Percentiles rank a stretch among this genome's conserved stretches.
These are phyloP conservation scores for Penelope pileata DNA, from an alignment of 2,113 vertebrate genomes.

Conservation along the genomic window DNA sequence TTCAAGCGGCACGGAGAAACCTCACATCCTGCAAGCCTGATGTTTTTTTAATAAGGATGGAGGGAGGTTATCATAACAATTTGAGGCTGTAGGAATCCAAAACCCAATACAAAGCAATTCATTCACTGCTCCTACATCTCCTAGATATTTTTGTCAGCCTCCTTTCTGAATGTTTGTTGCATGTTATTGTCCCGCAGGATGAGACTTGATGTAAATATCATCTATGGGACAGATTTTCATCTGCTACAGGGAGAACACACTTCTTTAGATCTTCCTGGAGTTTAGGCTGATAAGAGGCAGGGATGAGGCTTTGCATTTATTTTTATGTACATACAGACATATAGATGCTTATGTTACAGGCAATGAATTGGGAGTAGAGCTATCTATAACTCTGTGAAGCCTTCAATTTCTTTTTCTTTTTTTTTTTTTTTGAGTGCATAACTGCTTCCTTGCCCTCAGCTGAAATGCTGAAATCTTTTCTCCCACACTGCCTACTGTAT, in stretches of 20 bases:
- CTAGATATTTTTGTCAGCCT: neutral
- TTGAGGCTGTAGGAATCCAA: neutral
- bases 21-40: neutral
- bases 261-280: neutral
- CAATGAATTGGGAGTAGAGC: neutral
- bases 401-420: neutral
- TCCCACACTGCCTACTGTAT: neutral
- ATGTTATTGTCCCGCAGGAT: neutral
- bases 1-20: neutral
- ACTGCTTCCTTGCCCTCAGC: neutral
- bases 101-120: neutral
- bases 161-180: neutral
- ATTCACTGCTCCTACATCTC: neutral
- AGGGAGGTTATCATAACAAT: neutral
- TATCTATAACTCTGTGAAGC: neutral
- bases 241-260: neutral
- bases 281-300: neutral
- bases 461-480: neutral
- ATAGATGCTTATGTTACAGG: neutral
- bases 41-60: neutral
- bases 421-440: neutral
- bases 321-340: neutral
- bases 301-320: neutral
- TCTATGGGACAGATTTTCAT: neutral
- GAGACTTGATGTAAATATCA: neutral